Base-by-base conservation (phyloP, 2,113 vertebrate species). In the Semnornis frantzii region DNA sequence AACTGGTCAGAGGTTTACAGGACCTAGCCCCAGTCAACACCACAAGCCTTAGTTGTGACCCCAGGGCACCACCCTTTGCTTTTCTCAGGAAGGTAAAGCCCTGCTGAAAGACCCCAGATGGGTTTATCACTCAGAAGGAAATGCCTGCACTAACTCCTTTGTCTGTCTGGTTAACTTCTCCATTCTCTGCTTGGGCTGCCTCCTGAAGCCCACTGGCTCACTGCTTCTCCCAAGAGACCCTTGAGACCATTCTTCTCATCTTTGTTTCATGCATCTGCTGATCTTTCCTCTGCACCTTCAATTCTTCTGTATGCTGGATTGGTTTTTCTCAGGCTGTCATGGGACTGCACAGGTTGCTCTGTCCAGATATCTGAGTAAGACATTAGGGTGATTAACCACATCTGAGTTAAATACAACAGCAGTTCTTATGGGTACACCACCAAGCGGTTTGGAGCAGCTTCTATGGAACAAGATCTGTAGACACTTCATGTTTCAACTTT, bases 221-320 rank as follows among this genome's bases (percentile, higher is more conserved):
- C 34, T 59, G 16, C 19, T 55, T 74, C 64, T 73, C n/a, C 25
- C n/a, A 31, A 8, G 15, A 73, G 18, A 7, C 44, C 10, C n/a
- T 9, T 4, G 48, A 30, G 19, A 79, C 17, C 17, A 11, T 1
- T 21, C 16, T 72, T 10, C 37, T 65, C 28, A 74, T 8, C 23
- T 55, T 39, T 8, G 2, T 50, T 70, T 71, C 33, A 20, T 15
- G 18, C 3, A 1, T 12, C 9, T 8, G 16, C 37, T 71, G 30
- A 44, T 34, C 21, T 71, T 78, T 31, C 42, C 33, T 62, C 37
- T n/a, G 5, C 1, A 72, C 15, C 34, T 79, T 14, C 27, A 80
- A 0, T 19, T 80, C 75, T 69, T 20, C 7, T n/a, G 2, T 5
- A 3, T 3, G 4, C 5, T 82, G 30, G 15, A 18, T 11, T 68